Percentiles rank a stretch among this genome's conserved stretches.
These are phyloP conservation scores for Rousettus madagascariensis DNA, from an alignment of 2,797 vertebrate species.

Conservation along the genomic window DNA sequence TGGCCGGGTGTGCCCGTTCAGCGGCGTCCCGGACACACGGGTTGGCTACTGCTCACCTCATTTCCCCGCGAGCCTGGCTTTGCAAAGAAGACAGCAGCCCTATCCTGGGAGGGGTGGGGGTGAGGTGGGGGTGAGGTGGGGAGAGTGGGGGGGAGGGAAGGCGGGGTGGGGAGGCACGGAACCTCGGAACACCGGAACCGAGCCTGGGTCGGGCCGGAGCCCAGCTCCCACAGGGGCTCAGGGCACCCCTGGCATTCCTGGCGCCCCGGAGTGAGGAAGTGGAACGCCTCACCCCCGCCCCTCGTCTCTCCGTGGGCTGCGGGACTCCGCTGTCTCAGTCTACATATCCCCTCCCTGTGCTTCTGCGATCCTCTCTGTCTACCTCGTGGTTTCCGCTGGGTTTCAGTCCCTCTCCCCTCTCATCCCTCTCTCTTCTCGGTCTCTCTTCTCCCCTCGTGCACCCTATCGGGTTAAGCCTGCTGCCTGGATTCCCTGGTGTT, in stretches of 20 bases:
- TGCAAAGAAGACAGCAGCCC: neutral
- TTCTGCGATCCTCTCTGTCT: neutral
- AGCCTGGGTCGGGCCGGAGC: neutral
- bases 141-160: neutral
- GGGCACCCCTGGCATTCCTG: neutral
- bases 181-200: neutral
- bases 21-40: conserved; percentile 17
- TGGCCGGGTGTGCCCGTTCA: neutral
- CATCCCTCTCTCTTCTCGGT: neutral
- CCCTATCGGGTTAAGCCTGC: conserved; percentile 20
- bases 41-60: conserved; percentile 27
- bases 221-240: neutral
- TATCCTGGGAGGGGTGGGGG: neutral
- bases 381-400: conserved; percentile 6
- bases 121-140: neutral
- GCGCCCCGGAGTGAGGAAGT: neutral
- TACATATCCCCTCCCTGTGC: neutral
- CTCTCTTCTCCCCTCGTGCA: neutral
- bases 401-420: neutral
- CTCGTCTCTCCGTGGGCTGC: neutral
- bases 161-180: neutral
- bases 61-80: neutral
- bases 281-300: neutral
- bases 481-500: conserved; percentile 41
- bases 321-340: neutral